Percentiles rank a stretch among this genome's conserved stretches.
phyloP scores from a whole-genome alignment of 2,113 vertebrate species.

The Albula glossodonta region DNA sequence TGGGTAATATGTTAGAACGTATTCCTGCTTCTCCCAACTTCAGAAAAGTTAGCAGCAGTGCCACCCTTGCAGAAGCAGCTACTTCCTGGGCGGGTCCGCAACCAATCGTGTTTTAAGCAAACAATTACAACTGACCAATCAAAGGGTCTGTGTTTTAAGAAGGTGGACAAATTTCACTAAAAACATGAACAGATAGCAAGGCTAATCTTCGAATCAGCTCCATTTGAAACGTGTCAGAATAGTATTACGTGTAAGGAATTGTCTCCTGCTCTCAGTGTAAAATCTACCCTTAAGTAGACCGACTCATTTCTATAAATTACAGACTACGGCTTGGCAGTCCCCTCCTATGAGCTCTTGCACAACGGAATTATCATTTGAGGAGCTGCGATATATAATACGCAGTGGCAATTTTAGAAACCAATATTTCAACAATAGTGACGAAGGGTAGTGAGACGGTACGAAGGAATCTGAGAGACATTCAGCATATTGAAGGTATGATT shows the following conservation, averaged over 20 bases:
- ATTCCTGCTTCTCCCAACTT: slow-evolving; percentile 7
- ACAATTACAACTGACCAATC: slow-evolving; percentile 38
- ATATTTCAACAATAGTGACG: background rate
- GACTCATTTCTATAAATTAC: too few relatives aligned
- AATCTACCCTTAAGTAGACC: background rate
- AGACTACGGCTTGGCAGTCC: too few relatives aligned
- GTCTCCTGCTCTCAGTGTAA: background rate
- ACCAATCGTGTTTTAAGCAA: slow-evolving; percentile 46
- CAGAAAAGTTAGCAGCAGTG: slow-evolving; percentile 11
- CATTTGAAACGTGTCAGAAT: background rate
- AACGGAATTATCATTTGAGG: too few relatives aligned
- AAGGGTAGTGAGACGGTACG: background rate
- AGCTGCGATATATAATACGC: too few relatives aligned
- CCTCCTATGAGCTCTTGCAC: too few relatives aligned
- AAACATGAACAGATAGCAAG: background rate
- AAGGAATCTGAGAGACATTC: too few relatives aligned
- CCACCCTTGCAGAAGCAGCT: slow-evolving; percentile 31
- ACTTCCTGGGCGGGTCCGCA: slow-evolving; percentile 73
- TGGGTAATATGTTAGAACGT: background rate
- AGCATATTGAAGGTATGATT: too few relatives aligned
- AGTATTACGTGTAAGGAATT: background rate
- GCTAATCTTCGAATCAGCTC: background rate
- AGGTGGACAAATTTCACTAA: background rate
- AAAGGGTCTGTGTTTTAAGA: slow-evolving; percentile 2
- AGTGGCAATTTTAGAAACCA: background rate